Percentiles rank a stretch among this genome's conserved stretches.
Evolutionary conservation across 2,888 invertebrate species (phyloP).

Genomic region (Ischnus inquisitorius): DNA sequence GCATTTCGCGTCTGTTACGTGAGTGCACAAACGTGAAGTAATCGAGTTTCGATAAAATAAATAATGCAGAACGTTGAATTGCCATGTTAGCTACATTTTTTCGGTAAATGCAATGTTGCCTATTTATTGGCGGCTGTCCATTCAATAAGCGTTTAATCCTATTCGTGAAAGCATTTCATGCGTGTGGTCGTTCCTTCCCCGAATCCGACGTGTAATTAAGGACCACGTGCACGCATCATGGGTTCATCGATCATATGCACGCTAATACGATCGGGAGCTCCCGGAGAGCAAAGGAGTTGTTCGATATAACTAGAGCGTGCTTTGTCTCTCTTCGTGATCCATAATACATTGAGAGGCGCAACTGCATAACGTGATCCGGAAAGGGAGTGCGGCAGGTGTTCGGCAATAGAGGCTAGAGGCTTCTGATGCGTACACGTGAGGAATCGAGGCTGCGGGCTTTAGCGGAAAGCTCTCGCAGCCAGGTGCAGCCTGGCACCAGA

Average conservation of each 20-base stretch:
- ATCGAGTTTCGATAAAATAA: too few relatives aligned
- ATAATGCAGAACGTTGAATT: too few relatives aligned
- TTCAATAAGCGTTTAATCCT: too few relatives aligned
- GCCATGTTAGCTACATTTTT: too few relatives aligned
- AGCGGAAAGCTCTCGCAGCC: conserved; percentile 16
- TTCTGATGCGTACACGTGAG: not conserved
- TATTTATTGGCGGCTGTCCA: too few relatives aligned
- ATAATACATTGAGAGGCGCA: conserved; percentile 43
- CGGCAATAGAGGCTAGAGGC: too few relatives aligned
- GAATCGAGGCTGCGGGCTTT: not conserved
- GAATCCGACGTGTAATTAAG: conserved; percentile 62
- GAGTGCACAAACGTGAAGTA: too few relatives aligned
- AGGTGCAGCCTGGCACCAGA: conserved; percentile 15
- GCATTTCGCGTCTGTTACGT: too few relatives aligned
- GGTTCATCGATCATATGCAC: conserved; percentile 45
- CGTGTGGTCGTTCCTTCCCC: conserved; percentile 21
- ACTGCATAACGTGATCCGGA: conserved; percentile 41
- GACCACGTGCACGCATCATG: conserved; percentile 56
- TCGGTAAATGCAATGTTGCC: too few relatives aligned
- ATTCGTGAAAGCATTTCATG: conserved; percentile 29
- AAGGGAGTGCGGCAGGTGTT: conserved; percentile 47
- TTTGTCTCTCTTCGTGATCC: conserved; percentile 44
- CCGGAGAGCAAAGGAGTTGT: conserved; percentile 41
- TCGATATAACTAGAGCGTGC: conserved; percentile 22
- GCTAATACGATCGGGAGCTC: conserved; percentile 2